Base-by-base conservation (phyloP, 1,140 invertebrate genomes). In the Epicauta chinensis region DNA sequence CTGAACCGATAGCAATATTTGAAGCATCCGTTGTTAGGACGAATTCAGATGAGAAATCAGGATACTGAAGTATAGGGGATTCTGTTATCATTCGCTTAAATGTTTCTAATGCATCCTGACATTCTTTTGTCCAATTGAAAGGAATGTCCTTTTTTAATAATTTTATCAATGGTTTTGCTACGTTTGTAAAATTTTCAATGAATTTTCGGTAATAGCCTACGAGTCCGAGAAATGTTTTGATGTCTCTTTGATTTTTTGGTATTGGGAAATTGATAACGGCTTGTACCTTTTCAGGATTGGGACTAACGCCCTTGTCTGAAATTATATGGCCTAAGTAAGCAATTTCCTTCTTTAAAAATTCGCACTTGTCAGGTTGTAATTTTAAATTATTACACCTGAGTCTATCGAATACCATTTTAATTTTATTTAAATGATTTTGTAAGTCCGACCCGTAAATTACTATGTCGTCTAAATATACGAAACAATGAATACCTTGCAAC, bases 11-110 rank as follows among this genome's bases (percentile, higher is more conserved):
- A 0, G 63, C 62, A 23, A 23, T 49, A 9, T 42, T 29, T 4
- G 50, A 57, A 0, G 64, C 64, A 16, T 66, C 62, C 0, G 58
- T 65, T 0, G 55, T 47, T 6, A 66, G 30, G 3, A 59, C 53
- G 34, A 66, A 66, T 31, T 47, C 37, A 36, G 60, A 51, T 2
- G 40, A 7, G 51, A 64, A 64, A 47, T 71, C 62, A 0, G 69
- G 68, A 16, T 67, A 71, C 56, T 58, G 54, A 2, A 71, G 16
- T 0, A 71, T 35, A 1, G 64, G 69, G 9, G 64, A 52, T 39
- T 60, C 66, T 16, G 57, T 65, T n/a, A 63, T 45, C n/a, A 52
- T 34, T 10, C 37, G 32, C 55, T 55, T 63, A 16, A 56, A 50
- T 6, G 32, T 43, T 36, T 63, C 39, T 15, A 54, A 61, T 34